Conservation (phyloP, 2,113 vertebrate species). For the Lycocorax pyrrhopterus region DNA sequence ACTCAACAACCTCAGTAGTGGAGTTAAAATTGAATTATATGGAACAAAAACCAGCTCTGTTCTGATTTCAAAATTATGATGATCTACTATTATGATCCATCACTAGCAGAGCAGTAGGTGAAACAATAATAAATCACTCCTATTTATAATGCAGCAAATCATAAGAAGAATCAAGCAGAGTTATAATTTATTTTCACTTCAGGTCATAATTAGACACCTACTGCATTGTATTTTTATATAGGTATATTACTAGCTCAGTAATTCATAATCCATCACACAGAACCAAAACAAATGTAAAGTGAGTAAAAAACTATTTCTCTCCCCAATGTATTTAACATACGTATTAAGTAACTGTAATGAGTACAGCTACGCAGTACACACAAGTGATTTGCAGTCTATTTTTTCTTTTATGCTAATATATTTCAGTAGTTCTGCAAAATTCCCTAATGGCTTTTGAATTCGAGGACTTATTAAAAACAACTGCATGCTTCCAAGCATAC, state of each 20-base stretch:
- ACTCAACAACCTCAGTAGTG: conserved; percentile 2
- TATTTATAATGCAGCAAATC: conserved; percentile 75
- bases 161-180: conserved; percentile 61
- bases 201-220: conserved; percentile 61
- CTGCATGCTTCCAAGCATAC: not conserved
- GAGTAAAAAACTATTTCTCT: not conserved
- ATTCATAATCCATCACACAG: conserved; percentile 36
- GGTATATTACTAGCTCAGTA: conserved; percentile 32
- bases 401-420: conserved; percentile 10
- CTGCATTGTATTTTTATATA: conserved; percentile 39
- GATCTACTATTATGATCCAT: conserved; percentile 76
- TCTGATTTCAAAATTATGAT: conserved; percentile 72
- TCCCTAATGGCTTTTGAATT: conserved; percentile 23
- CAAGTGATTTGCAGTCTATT: not conserved
- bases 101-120: conserved; percentile 58
- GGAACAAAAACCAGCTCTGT: conserved; percentile 44
- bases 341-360: conserved; percentile 4
- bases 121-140: conserved; percentile 71
- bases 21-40: conserved; percentile 66
- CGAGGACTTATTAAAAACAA: not conserved
- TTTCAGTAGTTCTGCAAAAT: conserved; percentile 21
- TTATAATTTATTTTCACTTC: conserved; percentile 67
- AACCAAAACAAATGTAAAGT: conserved; percentile 32
- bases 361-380: not conserved
- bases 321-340: not conserved